These are phyloP conservation scores for Paratrypauchen microcephalus DNA, from an alignment of 2,797 vertebrate species.

Conservation along the genomic window DNA sequence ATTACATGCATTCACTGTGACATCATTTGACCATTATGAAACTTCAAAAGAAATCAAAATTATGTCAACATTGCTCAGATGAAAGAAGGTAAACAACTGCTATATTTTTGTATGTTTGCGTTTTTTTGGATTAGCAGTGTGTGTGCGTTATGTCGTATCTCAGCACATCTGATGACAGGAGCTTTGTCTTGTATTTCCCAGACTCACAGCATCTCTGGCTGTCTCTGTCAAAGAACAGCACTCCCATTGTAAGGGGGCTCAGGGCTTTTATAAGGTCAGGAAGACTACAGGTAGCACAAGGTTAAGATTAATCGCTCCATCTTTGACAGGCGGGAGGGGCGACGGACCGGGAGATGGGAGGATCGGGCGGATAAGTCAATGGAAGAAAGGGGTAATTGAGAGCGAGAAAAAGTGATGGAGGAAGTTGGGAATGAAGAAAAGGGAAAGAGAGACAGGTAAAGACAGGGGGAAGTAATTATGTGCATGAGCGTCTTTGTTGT, in stretches of 20 bases:
- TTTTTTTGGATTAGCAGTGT: conserved; percentile 4
- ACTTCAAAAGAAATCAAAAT: conserved; percentile 13
- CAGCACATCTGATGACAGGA: conserved; percentile 49
- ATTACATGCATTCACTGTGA: conserved; percentile 16
- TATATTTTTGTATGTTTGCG: conserved; percentile 12
- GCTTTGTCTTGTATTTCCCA: conserved; percentile 48
- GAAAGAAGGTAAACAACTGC: conserved; percentile 8
- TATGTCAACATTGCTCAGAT: conserved; percentile 5
- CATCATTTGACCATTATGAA: conserved; percentile 18
- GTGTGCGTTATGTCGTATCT: conserved; percentile 9
- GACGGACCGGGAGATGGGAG: conserved; percentile 54
- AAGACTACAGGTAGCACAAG: conserved; percentile 68
- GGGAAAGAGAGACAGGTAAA: conserved; percentile 60
- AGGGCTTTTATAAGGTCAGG: conserved; percentile 59
- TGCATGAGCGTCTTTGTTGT: conserved; percentile 64
- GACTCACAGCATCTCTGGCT: conserved; percentile 35
- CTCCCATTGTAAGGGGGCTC: conserved; percentile 54
- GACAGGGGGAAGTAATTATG: conserved; percentile 67
- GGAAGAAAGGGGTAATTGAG: conserved; percentile 60
- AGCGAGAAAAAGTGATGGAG: conserved; percentile 60
- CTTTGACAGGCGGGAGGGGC: conserved; percentile 36
- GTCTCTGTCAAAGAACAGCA: conserved; percentile 63
- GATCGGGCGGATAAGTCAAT: conserved; percentile 54
- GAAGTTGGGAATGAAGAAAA: conserved; percentile 59
- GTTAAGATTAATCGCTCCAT: conserved; percentile 70